A percentile compares a stretch with the other conserved stretches of the same genome.
Conservation (phyloP, 2,888 invertebrate species). For the Acleris cristana region DNA sequence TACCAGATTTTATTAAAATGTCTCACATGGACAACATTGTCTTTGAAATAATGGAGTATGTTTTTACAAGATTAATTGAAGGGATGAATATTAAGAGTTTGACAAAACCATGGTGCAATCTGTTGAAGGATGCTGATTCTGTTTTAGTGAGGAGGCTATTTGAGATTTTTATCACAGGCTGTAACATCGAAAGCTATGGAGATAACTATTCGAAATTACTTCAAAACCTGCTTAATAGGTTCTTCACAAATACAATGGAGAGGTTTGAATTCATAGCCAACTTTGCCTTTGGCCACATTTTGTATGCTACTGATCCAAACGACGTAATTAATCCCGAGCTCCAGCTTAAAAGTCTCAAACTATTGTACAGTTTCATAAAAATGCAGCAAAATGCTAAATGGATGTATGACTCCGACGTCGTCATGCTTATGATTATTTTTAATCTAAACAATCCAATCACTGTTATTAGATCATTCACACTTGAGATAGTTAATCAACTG, state of each 20-base stretch:
- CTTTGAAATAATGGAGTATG: constrained; percentile 82
- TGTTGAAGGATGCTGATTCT: constrained; percentile 64
- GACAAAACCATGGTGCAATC: constrained; percentile 72
- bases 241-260: constrained; percentile 68
- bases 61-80: constrained; percentile 76
- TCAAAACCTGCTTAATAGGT: constrained; percentile 72
- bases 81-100: constrained; percentile 70
- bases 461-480: constrained; percentile 80
- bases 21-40: constrained; percentile 77
- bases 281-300: constrained; percentile 78
- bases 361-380: constrained; percentile 62
- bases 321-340: constrained; percentile 75
- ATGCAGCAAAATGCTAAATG: constrained; percentile 58
- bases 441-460: constrained; percentile 80
- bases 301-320: constrained; percentile 69
- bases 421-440: constrained; percentile 83
- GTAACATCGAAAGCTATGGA: constrained; percentile 65
- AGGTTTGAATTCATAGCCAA: constrained; percentile 84
- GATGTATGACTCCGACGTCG: constrained; percentile 71
- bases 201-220: constrained; percentile 67
- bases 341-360: constrained; percentile 79
- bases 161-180: constrained; percentile 78
- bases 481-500: constrained; percentile 78
- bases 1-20: constrained; percentile 62
- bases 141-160: constrained; percentile 71